Base-by-base conservation (phyloP, 2,888 invertebrate species). In the Trachelus stipa region DNA sequence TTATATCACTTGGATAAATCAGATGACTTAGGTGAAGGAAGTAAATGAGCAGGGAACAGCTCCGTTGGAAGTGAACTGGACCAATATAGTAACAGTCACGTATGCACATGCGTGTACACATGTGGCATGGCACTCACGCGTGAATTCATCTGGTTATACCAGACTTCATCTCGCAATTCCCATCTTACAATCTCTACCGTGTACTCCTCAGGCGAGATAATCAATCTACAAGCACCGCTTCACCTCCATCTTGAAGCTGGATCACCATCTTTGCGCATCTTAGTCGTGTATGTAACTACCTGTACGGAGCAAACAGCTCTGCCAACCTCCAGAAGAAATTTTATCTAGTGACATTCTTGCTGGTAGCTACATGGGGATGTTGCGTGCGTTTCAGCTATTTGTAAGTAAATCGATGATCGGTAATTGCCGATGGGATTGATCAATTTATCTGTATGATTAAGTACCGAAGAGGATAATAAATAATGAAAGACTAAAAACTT, bases 171-270 rank as follows among this genome's bases (percentile, higher is more conserved):
- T 71, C 11, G 71, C 74, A 81, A 56, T 56, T 56, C 23, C 56
- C 56, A 56, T 56, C 56, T 9, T 56, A 56, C 56, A 23, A 56
- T 56, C 56, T 79, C 78, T 76, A 68, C 75, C 79, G 79, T 80
- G 82, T 84, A 84, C 81, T 83, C 84, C 80, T 83, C 84, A 79
- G 81, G 81, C 81, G 81, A 82, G 83, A 84, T 83, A 84, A 84
- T 84, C 84, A 84, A 84, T 84, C 83, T 82, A 77, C 83, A 81
- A 82, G 78, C 78, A 81, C 79, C 79, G 79, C 79, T 69, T 34
- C 71, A 71, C 83, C 76, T 78, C 80, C 79, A 34, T 74, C 74
- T 71, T 9, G 30, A 30, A 31, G 75, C 74, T 73, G 77, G 76
- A 81, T 81, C 79, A 69, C 79, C 56, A 56, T 56, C 56, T 56